These are phyloP conservation scores for Trichogramma dendrolimi DNA, from an alignment of 2,888 invertebrate species.

Conservation along the genomic window DNA sequence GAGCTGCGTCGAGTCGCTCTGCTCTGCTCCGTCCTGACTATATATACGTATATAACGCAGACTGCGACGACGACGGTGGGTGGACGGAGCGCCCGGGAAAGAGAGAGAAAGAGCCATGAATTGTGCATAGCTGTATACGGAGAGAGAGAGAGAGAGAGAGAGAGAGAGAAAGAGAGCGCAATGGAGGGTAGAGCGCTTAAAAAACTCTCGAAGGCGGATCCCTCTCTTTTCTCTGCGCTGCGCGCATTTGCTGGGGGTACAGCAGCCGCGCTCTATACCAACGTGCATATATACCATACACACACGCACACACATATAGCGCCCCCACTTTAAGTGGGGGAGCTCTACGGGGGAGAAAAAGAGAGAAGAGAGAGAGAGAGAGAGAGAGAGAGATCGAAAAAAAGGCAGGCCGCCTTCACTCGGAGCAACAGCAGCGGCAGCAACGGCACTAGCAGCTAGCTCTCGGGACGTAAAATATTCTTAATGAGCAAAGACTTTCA, in stretches of 20 bases:
- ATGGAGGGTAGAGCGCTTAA: constrained; percentile 4
- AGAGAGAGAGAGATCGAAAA: constrained; percentile 11
- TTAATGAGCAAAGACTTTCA: constrained; percentile 52
- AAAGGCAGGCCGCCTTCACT: constrained; percentile 15
- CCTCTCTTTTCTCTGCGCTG: constrained; percentile 6
- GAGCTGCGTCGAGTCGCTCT: no score
- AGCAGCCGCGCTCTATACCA: neutral
- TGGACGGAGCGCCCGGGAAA: neutral
- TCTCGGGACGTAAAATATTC: constrained; percentile 47
- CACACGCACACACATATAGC: no score
- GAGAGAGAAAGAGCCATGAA: constrained; percentile 5
- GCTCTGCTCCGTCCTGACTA: neutral
- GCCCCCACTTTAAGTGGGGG: no score
- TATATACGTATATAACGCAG: neutral
- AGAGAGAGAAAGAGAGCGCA: neutral
- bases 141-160: neutral
- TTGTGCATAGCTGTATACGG: no score
- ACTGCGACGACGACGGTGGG: constrained; percentile 11
- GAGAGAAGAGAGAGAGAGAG: constrained; percentile 17
- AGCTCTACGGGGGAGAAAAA: constrained; percentile 24
- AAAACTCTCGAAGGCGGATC: constrained; percentile 24
- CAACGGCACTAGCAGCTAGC: constrained; percentile 11
- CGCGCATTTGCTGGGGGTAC: constrained; percentile 31
- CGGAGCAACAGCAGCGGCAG: constrained; percentile 27
- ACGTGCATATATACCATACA: neutral